Conservation (phyloP, 2,888 invertebrate species). For the Julus scandinavius region DNA sequence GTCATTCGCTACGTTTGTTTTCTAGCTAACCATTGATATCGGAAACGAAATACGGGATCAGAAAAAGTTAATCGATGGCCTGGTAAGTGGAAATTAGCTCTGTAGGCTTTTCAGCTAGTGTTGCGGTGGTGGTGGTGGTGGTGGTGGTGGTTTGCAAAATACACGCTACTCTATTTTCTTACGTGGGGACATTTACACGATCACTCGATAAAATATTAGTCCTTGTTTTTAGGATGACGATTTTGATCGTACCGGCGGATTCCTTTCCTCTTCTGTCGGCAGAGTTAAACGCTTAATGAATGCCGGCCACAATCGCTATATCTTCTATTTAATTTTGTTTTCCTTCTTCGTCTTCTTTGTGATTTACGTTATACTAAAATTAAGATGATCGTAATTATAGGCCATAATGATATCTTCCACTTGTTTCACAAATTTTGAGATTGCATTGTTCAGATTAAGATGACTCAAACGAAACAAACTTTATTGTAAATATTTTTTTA, state of each 20-base stretch:
- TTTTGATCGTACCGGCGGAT: slow-evolving; percentile 66
- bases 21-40: slow-evolving; percentile 45
- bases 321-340: slow-evolving; percentile 66
- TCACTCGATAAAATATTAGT: background rate
- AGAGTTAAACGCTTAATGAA: slow-evolving; percentile 65
- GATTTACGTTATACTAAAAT: slow-evolving; percentile 66
- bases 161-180: no score
- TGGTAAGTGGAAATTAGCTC: background rate
- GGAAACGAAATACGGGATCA: slow-evolving; percentile 26
- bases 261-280: slow-evolving; percentile 65
- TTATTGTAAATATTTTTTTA: slow-evolving; percentile 17
- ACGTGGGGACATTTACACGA: no score
- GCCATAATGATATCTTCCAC: background rate
- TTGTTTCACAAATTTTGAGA: background rate
- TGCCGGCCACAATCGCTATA: slow-evolving; percentile 65
- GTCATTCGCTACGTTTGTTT: slow-evolving; percentile 1
- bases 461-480: background rate
- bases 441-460: background rate
- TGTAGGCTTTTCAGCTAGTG: background rate
- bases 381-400: slow-evolving; percentile 62
- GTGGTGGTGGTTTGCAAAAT: slow-evolving; percentile 61
- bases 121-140: background rate
- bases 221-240: slow-evolving; percentile 64
- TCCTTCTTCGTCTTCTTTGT: slow-evolving; percentile 67
- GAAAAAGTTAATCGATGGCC: slow-evolving; percentile 46